Base-by-base conservation (phyloP, 2,113 vertebrate genomes). In the Lepisosteus oculatus region DNA sequence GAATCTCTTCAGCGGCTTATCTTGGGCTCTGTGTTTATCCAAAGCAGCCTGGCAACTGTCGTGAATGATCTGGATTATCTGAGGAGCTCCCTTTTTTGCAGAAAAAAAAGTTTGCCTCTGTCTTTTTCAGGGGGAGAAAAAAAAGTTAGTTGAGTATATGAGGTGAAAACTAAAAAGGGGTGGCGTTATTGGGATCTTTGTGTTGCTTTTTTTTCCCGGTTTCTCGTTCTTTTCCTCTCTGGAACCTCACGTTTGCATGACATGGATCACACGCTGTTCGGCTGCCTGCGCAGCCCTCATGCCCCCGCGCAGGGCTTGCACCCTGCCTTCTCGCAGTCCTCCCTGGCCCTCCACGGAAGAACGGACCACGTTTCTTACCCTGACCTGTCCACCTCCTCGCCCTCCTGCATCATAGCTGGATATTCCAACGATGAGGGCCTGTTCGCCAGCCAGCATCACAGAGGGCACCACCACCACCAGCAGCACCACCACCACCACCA, bases 181-280 rank as follows among this genome's bases (percentile, higher is more conserved):
- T 72, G 72, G 51, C 74, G 69, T 67, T 65, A 73, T 71, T 78
- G 69, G 74, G 75, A 78, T 78, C 71, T 71, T 77, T 83, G 80
- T 87, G 85, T 56, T 43, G 17, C 57, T 77, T 85, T 75, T 41
- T 72, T 47, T 54, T 75, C 77, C 4, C 7, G 13, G 43, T 6
- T 72, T 59, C 55, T n/a, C 54, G 61, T 74, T 74, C n/a, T 56
- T 66, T 13, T 68, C 68, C 68, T 81, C 74, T 71, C 84, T 64
- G 78, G 88, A 90, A 79, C 80, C 83, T 61, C 77, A 88, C 83
- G 87, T 84, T 84, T 86, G 89, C 85, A 85, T 89, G 90, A 87
- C 61, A 99, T 99, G 97, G 97, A 99, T 95, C 97, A 98, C 94
- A 95, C 96, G 3, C 93, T 99, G 77, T 99, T 99, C 73, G 93